Conservation (phyloP, 2,113 vertebrate species). For the Laticauda laticaudata region DNA sequence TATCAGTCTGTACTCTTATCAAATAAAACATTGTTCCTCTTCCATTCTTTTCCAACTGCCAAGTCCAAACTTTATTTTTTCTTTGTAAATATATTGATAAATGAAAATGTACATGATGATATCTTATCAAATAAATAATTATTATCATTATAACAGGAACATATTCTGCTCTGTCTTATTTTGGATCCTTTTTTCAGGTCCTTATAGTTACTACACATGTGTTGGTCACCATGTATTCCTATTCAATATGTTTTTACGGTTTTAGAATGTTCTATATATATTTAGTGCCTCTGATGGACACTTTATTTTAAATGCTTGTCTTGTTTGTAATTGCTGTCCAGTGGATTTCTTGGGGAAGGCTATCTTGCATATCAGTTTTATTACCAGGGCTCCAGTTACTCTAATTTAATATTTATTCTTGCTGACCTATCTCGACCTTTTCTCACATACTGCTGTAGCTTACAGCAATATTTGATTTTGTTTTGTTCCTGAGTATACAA, state of each 20-base stretch:
- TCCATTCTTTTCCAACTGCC: not conserved
- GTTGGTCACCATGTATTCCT: not conserved
- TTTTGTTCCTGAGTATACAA: not conserved
- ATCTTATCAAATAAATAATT: not conserved
- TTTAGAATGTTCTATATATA: not conserved
- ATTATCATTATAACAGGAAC: not conserved
- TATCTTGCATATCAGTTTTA: not conserved
- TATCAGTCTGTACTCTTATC: not conserved
- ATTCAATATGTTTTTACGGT: not conserved
- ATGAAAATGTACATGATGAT: not conserved
- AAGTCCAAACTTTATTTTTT: not conserved
- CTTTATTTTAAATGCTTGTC: not conserved
- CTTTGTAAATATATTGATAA: not conserved
- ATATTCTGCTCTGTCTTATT: not conserved
- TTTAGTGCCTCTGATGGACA: not conserved
- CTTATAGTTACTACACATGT: not conserved
- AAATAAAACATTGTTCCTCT: not conserved
- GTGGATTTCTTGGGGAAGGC: not conserved
- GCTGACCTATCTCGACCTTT: not conserved
- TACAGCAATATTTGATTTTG: not conserved
- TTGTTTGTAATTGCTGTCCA: not conserved
- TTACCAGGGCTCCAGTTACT: not conserved
- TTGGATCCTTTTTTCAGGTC: not conserved
- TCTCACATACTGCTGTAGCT: not conserved
- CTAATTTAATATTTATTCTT: not conserved